These are phyloP conservation scores for Manacus vitellinus DNA, from an alignment of 2,113 vertebrate genomes.

Conservation along the genomic window DNA sequence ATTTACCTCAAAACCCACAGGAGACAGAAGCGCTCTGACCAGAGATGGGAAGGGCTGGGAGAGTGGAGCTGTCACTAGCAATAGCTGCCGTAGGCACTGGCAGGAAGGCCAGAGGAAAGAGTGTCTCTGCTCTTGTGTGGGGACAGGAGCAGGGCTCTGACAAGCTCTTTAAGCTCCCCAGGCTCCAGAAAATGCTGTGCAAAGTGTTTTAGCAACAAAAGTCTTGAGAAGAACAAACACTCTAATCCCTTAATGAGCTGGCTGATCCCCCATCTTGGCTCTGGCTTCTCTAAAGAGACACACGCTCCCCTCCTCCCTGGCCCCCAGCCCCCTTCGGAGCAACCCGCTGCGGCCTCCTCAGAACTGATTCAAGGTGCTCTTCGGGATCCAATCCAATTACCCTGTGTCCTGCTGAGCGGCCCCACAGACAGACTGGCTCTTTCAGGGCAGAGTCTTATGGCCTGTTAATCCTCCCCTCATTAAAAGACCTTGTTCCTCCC, in stretches of 20 bases:
- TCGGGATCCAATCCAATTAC: slow-evolving; percentile 90
- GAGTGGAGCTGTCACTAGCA: neutral
- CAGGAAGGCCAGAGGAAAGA: neutral
- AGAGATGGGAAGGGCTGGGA: neutral
- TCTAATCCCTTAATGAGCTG: slow-evolving; percentile 94
- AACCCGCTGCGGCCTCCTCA: slow-evolving; percentile 75
- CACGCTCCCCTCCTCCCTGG: slow-evolving; percentile 56
- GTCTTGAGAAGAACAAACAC: slow-evolving; percentile 88
- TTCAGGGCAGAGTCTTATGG: slow-evolving; percentile 78
- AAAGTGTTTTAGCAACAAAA: slow-evolving; percentile 91
- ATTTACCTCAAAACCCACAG: neutral
- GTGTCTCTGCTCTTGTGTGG: neutral
- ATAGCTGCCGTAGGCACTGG: neutral
- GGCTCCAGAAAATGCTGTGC: slow-evolving; percentile 87
- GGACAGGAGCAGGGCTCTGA: slow-evolving; percentile 77
- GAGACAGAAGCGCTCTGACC: neutral
- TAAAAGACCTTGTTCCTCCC: slow-evolving; percentile 82
- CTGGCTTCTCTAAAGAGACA: slow-evolving; percentile 76
- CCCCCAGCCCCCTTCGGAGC: slow-evolving; percentile 67
- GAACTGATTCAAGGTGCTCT: slow-evolving; percentile 83
- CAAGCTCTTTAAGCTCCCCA: slow-evolving; percentile 81
- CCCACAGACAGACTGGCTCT: slow-evolving; percentile 87
- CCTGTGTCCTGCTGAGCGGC: slow-evolving; percentile 84
- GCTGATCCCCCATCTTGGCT: slow-evolving; percentile 87
- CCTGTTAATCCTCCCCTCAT: slow-evolving; percentile 82